Evolutionary conservation across 2,888 invertebrate genomes (phyloP), one percentile per base, ranked within the genome.

Genomic region (Lasioglossum calceatum): DNA sequence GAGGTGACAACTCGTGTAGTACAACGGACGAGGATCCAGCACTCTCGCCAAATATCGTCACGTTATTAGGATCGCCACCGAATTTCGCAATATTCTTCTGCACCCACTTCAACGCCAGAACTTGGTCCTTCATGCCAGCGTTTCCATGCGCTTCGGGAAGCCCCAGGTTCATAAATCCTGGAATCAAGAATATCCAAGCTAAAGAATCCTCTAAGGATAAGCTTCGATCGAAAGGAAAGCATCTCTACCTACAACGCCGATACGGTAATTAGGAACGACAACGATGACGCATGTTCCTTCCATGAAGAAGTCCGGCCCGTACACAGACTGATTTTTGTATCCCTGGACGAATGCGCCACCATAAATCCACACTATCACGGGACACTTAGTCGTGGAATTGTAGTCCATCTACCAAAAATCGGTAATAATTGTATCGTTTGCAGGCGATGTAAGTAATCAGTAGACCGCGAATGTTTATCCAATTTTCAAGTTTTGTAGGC

Each of bases 91-190:
- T 97, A 93, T 97, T 97, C 76, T 96, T 94, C 82, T 96, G 96
- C 0, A 97, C 94, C 97, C 97, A 97, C 89, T 96, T 96, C 74
- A 98, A 93, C 0, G 97, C 97, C 76, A 97, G 95, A 14, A 96
- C 95, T 95, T 97, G 97, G 95, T 97, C 97, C 92, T 97, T 97
- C 75, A 97, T 92, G 0, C 97, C 97, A 84, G 96, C 96, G 94
- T 97, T 97, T 2, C 97, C 97, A 0, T 97, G 96, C 0, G 97
- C 95, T 0, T 96, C 92, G 0, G 96, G 95, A 88, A 97, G 97
- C 47, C 96, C 97, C 0, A 97, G 97, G 92, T 97, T 97, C 0
- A 97, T 94, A 93, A 85, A 82, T 27, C 83, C 85, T 85, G 97
- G 92, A 0, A 47, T 23, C 12, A 4, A 61, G 14, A 27, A 27